Percentiles rank a stretch among this genome's conserved stretches.
These are phyloP conservation scores for Cryptomyrus ogoouensis DNA, from an alignment of 2,113 vertebrate genomes.

Conservation along the genomic window DNA sequence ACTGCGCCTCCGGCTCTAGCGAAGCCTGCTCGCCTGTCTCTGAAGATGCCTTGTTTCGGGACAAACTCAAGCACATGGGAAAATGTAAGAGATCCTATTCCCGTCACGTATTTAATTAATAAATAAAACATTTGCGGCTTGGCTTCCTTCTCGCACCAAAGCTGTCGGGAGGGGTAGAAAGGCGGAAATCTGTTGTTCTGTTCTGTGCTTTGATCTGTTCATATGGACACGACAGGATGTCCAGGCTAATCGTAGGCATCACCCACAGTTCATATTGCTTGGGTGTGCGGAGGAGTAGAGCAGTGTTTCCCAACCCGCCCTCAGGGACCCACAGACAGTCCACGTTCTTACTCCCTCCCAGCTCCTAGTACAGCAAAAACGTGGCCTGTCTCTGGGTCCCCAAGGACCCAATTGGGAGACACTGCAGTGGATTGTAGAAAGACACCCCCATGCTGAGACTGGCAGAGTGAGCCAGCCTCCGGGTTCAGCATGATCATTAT, in stretches of 20 bases:
- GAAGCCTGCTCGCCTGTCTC: constrained; percentile 69
- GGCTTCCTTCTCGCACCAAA: neutral
- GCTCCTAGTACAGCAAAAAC: neutral
- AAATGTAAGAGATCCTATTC: constrained; percentile 74
- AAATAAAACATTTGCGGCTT: neutral
- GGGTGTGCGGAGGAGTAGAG: neutral
- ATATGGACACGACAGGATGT: neutral
- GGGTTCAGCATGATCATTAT: neutral
- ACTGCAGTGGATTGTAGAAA: neutral
- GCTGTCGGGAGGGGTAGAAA: neutral
- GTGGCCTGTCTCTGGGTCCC: neutral
- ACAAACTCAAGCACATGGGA: constrained; percentile 97
- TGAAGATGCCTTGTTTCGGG: constrained; percentile 93
- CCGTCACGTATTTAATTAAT: neutral
- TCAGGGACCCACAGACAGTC: neutral
- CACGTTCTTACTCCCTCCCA: neutral
- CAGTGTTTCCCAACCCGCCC: neutral
- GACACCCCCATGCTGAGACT: neutral
- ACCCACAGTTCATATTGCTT: neutral
- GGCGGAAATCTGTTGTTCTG: neutral
- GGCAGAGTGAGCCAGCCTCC: neutral
- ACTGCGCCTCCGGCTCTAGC: constrained; percentile 49
- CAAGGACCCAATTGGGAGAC: neutral
- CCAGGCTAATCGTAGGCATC: neutral
- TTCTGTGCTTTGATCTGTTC: neutral